Evolutionary conservation across 2,888 invertebrate genomes (phyloP).

Genomic region (Urechis unicinctus): DNA sequence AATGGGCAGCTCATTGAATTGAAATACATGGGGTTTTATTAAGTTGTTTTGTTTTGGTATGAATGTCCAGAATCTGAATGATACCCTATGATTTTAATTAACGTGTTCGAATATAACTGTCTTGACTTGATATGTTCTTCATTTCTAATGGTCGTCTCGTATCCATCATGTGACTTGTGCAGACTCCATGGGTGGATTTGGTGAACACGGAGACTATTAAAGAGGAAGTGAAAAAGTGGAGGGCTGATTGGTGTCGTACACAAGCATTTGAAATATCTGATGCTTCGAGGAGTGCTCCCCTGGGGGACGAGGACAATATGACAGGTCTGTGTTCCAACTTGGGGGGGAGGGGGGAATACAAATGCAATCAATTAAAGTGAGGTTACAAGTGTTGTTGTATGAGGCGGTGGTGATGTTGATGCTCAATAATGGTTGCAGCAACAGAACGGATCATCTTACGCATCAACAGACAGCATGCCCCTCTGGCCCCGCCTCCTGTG

Average conservation of each 20-base stretch:
- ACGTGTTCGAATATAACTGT: no score
- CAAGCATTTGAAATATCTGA: constrained; percentile 1
- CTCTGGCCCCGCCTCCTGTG: constrained; percentile 56
- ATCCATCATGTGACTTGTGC: constrained; percentile 4
- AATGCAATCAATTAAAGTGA: no score
- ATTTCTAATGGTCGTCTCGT: no score
- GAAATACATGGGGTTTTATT: neutral
- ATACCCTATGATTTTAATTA: no score
- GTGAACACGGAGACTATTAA: constrained; percentile 55
- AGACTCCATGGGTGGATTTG: constrained; percentile 63
- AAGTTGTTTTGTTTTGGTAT: neutral
- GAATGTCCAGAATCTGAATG: no score
- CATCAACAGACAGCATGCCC: constrained; percentile 57
- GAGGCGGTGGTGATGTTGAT: no score
- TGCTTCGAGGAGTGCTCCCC: neutral
- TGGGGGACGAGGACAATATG: neutral
- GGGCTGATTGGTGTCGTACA: constrained; percentile 10
- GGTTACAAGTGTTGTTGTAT: no score
- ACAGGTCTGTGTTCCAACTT: neutral
- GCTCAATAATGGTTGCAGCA: constrained; percentile 21
- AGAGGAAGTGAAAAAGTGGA: constrained; percentile 40
- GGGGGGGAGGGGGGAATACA: no score
- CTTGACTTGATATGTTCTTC: no score
- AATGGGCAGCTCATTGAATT: neutral
- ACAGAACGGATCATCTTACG: constrained; percentile 31